A percentile compares a stretch with the other conserved stretches of the same genome.
Conservation (phyloP, 2,888 invertebrate species). For the Zaprionus obscuricornis region DNA sequence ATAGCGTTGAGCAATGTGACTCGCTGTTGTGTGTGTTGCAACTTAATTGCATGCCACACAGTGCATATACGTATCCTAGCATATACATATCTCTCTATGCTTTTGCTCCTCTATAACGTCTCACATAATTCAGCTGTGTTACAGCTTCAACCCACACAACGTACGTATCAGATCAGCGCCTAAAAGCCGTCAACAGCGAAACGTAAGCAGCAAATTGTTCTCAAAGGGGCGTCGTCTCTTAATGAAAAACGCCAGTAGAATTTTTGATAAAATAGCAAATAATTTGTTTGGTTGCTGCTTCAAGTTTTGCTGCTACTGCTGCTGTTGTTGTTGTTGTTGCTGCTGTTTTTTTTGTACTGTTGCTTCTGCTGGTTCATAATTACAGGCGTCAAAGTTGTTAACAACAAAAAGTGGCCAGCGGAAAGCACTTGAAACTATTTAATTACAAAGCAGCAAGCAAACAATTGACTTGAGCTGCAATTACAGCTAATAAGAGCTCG, state of each 20-base stretch:
- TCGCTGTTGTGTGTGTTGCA: conserved; percentile 34
- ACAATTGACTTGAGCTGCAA: conserved; percentile 69
- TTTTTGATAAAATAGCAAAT: conserved; percentile 37
- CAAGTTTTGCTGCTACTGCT: neutral
- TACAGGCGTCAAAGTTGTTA: conserved; percentile 71
- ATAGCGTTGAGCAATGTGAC: conserved; percentile 23
- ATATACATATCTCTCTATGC: neutral
- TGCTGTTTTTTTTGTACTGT: too few species aligned
- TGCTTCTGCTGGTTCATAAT: conserved; percentile 47
- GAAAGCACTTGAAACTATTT: conserved; percentile 68
- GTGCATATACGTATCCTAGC: too few species aligned
- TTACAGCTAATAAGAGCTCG: conserved; percentile 55
- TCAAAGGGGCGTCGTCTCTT: neutral
- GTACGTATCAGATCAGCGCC: too few species aligned
- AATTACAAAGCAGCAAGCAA: conserved; percentile 71
- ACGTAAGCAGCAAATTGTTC: too few species aligned
- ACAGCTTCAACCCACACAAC: too few species aligned
- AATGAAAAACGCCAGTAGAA: conserved; percentile 24
- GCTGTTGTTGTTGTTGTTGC: too few species aligned
- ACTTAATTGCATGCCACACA: conserved; percentile 37
- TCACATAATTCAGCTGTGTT: too few species aligned
- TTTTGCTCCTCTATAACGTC: neutral
- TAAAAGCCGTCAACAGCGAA: too few species aligned
- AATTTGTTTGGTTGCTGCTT: conserved; percentile 31
- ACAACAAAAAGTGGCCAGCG: conserved; percentile 66